Evolutionary conservation across 2,888 invertebrate genomes (phyloP), one percentile per base, ranked within the genome.

Genomic region (Operophtera brumata): DNA sequence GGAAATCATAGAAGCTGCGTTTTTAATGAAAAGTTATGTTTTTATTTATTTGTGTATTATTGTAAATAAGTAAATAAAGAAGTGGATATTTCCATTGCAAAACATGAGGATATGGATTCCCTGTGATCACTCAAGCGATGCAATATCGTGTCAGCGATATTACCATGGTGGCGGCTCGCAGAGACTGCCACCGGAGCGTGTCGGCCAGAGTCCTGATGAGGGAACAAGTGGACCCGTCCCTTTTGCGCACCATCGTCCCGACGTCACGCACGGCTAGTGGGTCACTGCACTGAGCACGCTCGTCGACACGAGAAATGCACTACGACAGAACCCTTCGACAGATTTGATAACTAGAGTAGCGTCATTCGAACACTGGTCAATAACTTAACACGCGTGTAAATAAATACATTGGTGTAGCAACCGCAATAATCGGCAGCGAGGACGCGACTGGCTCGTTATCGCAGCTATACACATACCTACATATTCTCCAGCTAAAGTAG

Each of bases 361-460:
- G 65, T 47, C 66, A 66, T 59, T 62, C 64, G 65, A 64, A 68
- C 65, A 66, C 67, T 68, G 67, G 65, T 65, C 68, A 68, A 65
- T 66, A 66, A 65, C 62, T 70, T 67, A 69, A 62, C 56, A 70
- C 71, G 57, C 63, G 58, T 66, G 70, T 77, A 69, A 77, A 73
- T 75, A 75, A 73, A 73, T 71, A 75, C 67, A 75, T 71, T 70
- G 64, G 69, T 71, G 74, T 77, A 77, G 77, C 86, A 84, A 86
- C 89, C 89, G 87, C 82, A 82, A 88, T 88, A 84, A 87, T 80
- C 88, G 86, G 72, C 78, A 73, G 87, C 84, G 82, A 80, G 82
- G 80, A 83, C 80, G 77, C 84, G 85, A 89, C 89, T 89, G 88
- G 80, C 84, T 76, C 75, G 82, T 86, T 89, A 88, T 88, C 86